Evolutionary conservation across 2,888 invertebrate species (phyloP), one percentile per base, ranked within the genome.

Genomic region (Spodoptera exigua): DNA sequence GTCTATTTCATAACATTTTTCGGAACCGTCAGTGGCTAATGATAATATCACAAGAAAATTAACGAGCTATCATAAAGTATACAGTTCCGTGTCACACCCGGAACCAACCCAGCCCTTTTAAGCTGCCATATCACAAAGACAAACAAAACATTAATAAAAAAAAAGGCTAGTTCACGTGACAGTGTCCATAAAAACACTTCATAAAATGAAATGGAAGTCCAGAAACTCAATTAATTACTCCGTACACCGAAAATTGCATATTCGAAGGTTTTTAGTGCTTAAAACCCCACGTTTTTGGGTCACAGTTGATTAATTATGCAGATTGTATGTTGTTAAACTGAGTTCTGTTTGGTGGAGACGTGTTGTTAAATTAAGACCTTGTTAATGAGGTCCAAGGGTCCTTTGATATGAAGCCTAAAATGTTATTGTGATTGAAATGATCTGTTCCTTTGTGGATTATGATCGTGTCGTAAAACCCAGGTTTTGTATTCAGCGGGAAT

Each of bases 271-370:
- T 41, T n/a, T 48, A 53, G 52, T 39, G 47, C 43, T 51, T 34
- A 14, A 58, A 53, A 66, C 36, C 53, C 7, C 49, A 41, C 45
- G 9, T 57, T 70, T 59, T 34, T 72, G 32, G 76, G 69, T 63
- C 65, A 57, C 12, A 52, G 27, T 57, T 76, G 53, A 76, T 74
- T 64, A 41, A 69, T 71, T 55, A 68, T 71, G 55, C 60, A 56
- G 61, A 51, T 45, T 43, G 49, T 43, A 35, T 40, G 35, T 40
- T 61, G 45, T 64, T 44, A 67, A 61, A 46, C 36, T 36, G 44
- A 66, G 27, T 43, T 39, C 16, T 18, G 48, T 58, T 64, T 39
- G 43, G 49, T 40, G 14, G 36, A 39, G 36, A 18, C 49, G 39
- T 56, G 54, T 72, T 45, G 54, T 41, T 37, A 63, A 70, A 70